These are phyloP conservation scores for Dioctria rufipes DNA, from an alignment of 2,888 invertebrate species.

Conservation along the genomic window DNA sequence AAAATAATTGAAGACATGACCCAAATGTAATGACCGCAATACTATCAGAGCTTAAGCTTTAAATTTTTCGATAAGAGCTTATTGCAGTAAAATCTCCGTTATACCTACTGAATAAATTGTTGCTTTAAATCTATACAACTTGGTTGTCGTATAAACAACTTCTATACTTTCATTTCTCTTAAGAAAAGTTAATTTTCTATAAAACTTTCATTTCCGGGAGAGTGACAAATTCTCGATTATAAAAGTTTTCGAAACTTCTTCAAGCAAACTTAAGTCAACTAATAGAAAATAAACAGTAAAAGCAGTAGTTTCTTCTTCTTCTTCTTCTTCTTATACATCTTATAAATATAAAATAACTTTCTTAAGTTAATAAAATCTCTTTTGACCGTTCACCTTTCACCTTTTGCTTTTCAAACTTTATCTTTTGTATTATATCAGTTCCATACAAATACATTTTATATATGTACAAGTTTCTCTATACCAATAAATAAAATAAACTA, in stretches of 20 bases:
- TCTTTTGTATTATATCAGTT: not conserved
- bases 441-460: not conserved
- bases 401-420: not conserved
- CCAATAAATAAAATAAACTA: conserved; percentile 3
- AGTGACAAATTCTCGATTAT: not conserved
- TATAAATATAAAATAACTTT: not conserved
- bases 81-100: too few species aligned
- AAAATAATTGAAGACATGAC: too few species aligned
- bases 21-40: too few species aligned
- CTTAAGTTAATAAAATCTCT: not conserved
- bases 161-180: too few species aligned
- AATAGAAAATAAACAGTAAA: not conserved
- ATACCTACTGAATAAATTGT: too few species aligned
- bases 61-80: too few species aligned
- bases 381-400: not conserved
- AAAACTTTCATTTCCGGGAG: not conserved
- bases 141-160: too few species aligned
- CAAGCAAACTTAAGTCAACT: not conserved
- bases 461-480: not conserved
- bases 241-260: not conserved
- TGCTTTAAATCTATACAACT: too few species aligned
- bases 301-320: not conserved
- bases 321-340: not conserved
- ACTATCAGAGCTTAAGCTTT: too few species aligned
- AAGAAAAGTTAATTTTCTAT: not conserved